Evolutionary conservation across 2,797 vertebrate genomes (phyloP).

Genomic region (Pseudomugil gertrudae): DNA sequence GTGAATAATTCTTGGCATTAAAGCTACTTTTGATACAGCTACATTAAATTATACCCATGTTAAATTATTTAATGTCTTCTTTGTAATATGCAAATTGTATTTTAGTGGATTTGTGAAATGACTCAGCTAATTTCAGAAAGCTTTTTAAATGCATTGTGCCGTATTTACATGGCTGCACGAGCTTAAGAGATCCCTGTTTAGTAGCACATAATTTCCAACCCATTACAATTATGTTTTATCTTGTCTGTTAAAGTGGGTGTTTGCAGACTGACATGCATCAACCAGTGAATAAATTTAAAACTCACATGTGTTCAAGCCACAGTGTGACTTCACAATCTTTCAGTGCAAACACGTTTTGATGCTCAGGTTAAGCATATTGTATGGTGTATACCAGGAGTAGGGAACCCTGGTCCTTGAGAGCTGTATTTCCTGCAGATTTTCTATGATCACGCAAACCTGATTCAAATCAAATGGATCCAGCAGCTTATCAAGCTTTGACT

Average conservation of each 20-base stretch:
- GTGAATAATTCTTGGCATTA: constrained; percentile 34
- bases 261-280: constrained; percentile 2
- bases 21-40: constrained; percentile 12
- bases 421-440: too few species aligned
- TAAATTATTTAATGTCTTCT: constrained; percentile 26
- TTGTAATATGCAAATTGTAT: neutral
- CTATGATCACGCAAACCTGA: too few species aligned
- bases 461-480: too few species aligned
- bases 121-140: neutral
- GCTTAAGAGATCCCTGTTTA: neutral
- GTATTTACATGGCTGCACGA: neutral
- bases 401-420: too few species aligned
- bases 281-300: neutral
- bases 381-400: too few species aligned
- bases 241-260: constrained; percentile 6
- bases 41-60: constrained; percentile 3
- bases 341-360: neutral
- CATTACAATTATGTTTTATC: neutral
- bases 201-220: neutral
- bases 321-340: neutral
- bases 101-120: neutral
- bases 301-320: neutral
- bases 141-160: neutral
- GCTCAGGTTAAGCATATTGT: neutral
- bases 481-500: too few species aligned